Evolutionary conservation across 2,797 vertebrate genomes (phyloP), one percentile per base, ranked within the genome.

Genomic region (Melanotaenia parkinsoni): DNA sequence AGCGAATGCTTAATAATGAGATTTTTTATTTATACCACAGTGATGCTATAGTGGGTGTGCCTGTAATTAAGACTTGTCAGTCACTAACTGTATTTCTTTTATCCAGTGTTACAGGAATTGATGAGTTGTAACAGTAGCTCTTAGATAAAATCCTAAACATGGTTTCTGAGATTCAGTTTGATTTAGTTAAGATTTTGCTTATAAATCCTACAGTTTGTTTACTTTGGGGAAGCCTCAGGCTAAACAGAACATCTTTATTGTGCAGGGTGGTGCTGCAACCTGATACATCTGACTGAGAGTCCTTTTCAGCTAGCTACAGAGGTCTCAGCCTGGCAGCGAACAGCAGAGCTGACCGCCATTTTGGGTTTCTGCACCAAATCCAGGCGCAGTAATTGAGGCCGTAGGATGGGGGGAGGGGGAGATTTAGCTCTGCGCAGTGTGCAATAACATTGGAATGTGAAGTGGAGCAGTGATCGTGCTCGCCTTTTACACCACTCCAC

Each of bases 341-440:
- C 66, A 83, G 86, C 87, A 89, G 80, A 89, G 83, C 87, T 77
- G 81, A 57, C 80, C 75, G 91, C 92, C 93, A 94, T 94, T 92
- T 94, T 93, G 86, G 79, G 88, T 80, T 81, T 81, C 77, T 85
- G 76, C 72, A 83, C 77, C 81, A 80, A 83, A 85, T 87, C 71
- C 77, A 87, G 87, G 67, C 77, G 75, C 83, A 82, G 81, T 79
- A 73, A 88, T 86, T 81, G 87, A 90, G 88, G 81, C 70, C 37
- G 72, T 43, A 63, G 63, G 69, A 58, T 81, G 84, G 87, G 86
- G 89, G 87, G 86, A 79, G 88, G 85, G 67, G 61, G 54, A 33
- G 54, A 26, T 40, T 82, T 24, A 66, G 73, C 80, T 70, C 65
- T 86, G 86, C 79, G 68, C 82, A 80, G 83, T 82, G 79, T 87